Base-by-base conservation (phyloP, 2,797 vertebrate species). In the Mus spretus region DNA sequence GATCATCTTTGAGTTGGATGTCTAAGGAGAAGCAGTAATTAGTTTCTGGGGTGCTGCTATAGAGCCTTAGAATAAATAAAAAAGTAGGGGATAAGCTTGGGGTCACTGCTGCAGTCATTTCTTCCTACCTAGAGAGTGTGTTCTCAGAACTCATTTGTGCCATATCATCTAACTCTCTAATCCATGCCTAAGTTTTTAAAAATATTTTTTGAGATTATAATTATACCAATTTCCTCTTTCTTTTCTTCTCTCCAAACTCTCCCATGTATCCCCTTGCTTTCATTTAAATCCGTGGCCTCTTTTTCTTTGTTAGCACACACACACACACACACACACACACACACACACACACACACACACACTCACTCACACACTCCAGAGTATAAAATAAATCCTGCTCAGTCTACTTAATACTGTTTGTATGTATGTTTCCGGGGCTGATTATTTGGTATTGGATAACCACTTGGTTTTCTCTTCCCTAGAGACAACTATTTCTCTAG, bases 91-190 rank as follows among this genome's bases (percentile, higher is more conserved):
- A 89, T 82, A 50, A 89, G 82, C 59, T 78, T 84, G 37, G 65
- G 26, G 8, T 87, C 83, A 31, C 65, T 93, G 63, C 74, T 87
- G 72, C 12, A 92, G 47, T 47, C 37, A 31, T 40, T 81, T 87
- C 17, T 96, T 91, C 82, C 34, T 40, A 80, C 37, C 31, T 83
- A 53, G 53, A 95, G 67, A 95, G 13, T 91, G 26, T 90, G 40
- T 95, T 91, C 78, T 28, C 84, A 90, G 65, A 88, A 47, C 15
- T 95, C 84, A 96, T 84, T 94, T 88, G 67, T 90, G 13, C 57
- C 79, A 90, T 70, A 61, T 93, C 57, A 78, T 90, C 86, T 91
- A 78, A 84, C 12, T 96, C 37, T 91, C 57, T 6, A 91, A 5
- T 91, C 55, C 31, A 70, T 82, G 57, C 11, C 6, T 47, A 88